Conservation (phyloP, 2,888 invertebrate species). For the Cataglyphis livida region DNA sequence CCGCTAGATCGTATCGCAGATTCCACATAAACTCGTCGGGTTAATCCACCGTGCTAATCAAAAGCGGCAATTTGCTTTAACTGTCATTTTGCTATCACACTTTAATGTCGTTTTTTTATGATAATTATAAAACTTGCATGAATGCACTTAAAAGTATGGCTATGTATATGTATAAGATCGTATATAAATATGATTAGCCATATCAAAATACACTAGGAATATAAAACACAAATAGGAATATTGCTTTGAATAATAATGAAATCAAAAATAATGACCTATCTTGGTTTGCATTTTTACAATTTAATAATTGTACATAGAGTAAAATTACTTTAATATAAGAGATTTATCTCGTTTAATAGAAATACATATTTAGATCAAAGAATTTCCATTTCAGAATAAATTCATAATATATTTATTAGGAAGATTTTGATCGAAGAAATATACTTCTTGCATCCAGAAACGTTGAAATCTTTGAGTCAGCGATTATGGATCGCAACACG, state of each 20-base stretch:
- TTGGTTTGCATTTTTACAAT: neutral
- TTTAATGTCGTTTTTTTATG: neutral
- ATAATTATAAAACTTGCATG: slow-evolving; percentile 29
- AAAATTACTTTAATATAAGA: neutral
- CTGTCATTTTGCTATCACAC: slow-evolving; percentile 35
- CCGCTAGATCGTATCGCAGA: slow-evolving; percentile 21
- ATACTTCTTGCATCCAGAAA: slow-evolving; percentile 13
- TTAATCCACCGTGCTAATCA: slow-evolving; percentile 34
- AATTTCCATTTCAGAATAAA: neutral
- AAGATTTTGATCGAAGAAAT: slow-evolving; percentile 3
- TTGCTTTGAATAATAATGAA: neutral
- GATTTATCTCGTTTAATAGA: neutral
- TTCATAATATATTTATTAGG: neutral
- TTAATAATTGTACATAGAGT: neutral
- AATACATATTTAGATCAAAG: neutral
- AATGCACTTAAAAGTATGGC: slow-evolving; percentile 13
- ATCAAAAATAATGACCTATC: neutral
- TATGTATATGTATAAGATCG: neutral
- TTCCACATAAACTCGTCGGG: slow-evolving; percentile 20
- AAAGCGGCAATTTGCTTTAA: slow-evolving; percentile 21
- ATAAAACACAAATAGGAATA: neutral
- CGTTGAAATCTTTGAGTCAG: slow-evolving; percentile 63
- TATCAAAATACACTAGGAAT: neutral
- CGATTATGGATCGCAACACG: slow-evolving; percentile 52
- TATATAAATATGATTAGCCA: neutral